phyloP scores from a whole-genome alignment of 2,797 vertebrate species.

The Gadopsis marmoratus region DNA sequence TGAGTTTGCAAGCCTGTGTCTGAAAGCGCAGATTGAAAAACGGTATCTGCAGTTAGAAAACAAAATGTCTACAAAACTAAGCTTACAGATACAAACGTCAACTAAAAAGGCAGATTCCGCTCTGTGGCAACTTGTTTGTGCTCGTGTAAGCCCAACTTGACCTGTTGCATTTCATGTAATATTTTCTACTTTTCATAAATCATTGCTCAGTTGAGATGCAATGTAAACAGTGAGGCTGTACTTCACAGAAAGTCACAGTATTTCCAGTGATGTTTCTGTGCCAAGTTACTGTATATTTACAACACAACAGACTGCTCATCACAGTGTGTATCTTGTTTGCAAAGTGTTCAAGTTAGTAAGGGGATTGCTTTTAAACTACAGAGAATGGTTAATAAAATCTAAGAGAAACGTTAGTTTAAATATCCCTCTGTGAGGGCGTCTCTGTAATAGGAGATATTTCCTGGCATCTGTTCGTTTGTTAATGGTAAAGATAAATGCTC shows the following conservation, averaged over 20 bases:
- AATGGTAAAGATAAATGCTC: slow-evolving; percentile 43
- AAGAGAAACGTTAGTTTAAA: slow-evolving; percentile 9
- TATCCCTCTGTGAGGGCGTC: background rate
- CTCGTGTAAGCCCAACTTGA: background rate
- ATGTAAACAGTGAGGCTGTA: background rate
- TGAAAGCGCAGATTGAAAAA: too few relatives aligned
- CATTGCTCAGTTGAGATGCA: background rate
- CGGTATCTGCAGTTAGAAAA: too few relatives aligned
- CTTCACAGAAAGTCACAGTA: background rate
- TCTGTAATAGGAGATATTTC: slow-evolving; percentile 22
- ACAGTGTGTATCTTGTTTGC: background rate
- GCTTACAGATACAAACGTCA: too few relatives aligned
- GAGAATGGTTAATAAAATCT: slow-evolving; percentile 4
- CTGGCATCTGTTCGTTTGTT: slow-evolving; percentile 29
- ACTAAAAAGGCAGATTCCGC: background rate
- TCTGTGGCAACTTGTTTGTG: background rate
- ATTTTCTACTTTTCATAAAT: background rate
- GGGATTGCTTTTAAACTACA: background rate
- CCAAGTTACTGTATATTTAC: slow-evolving; percentile 7
- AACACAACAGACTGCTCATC: background rate
- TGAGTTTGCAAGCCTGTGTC: too few relatives aligned
- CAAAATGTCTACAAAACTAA: too few relatives aligned
- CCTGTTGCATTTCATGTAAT: background rate
- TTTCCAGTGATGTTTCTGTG: background rate
- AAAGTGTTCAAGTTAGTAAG: background rate